These are phyloP conservation scores for Setophaga petechia DNA, from an alignment of 2,113 vertebrate species.

Conservation along the genomic window DNA sequence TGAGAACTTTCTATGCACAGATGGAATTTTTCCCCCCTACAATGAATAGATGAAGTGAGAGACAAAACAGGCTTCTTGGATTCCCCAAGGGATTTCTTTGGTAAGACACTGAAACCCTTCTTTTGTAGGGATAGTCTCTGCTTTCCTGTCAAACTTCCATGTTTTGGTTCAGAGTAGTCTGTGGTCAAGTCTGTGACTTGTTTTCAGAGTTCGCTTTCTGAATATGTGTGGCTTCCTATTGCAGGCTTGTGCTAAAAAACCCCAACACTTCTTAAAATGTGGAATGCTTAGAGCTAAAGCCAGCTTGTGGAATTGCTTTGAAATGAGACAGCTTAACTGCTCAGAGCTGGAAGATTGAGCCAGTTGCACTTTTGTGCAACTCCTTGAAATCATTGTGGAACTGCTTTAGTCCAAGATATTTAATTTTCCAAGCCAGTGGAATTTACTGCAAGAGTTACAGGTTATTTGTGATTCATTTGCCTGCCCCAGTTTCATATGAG, in stretches of 20 bases:
- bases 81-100: constrained; percentile 17
- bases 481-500: background rate
- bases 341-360: background rate
- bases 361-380: background rate
- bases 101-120: background rate
- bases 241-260: background rate
- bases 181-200: constrained; percentile 2
- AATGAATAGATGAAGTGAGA: constrained; percentile 51
- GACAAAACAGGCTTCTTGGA: constrained; percentile 44
- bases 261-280: constrained; percentile 11
- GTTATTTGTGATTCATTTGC: constrained; percentile 28
- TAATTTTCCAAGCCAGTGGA: constrained; percentile 27
- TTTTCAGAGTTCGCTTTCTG: constrained; percentile 19
- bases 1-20: constrained; percentile 33
- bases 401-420: background rate
- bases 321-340: constrained; percentile 11
- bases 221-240: constrained; percentile 17
- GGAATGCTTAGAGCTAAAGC: constrained; percentile 34
- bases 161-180: constrained; percentile 6
- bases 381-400: background rate
- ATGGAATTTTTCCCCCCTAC: background rate
- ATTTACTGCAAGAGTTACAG: constrained; percentile 24
- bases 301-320: constrained; percentile 33
- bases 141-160: constrained; percentile 10
- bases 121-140: background rate